Evolutionary conservation across 2,888 invertebrate species (phyloP), one percentile per base, ranked within the genome.

Genomic region (Cosmia trapezina): DNA sequence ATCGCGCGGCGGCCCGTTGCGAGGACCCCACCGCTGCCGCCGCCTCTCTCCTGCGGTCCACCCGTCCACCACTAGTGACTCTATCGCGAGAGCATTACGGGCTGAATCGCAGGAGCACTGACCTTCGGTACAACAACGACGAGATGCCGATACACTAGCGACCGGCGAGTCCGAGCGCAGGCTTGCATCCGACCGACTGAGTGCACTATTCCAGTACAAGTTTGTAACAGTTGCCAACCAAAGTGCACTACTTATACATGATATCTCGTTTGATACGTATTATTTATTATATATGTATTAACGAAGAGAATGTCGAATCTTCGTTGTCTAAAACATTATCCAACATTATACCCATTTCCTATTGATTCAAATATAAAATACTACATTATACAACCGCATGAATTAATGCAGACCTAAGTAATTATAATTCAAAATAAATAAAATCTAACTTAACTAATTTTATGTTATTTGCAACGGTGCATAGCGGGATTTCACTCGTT

Each of bases 71-170:
- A 94, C 92, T 91, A 89, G 90, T 91, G 91, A 94, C 96, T 95
- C 92, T 95, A 94, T 91, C 91, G 86, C 93, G 88, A 93, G 90
- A 91, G 92, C 93, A 93, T 90, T 94, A 94, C 94, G 94, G 95
- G 90, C 91, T 91, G 92, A 93, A 92, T 93, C 94, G 93, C 94
- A 93, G 91, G 93, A 94, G 94, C 95, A 93, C 94, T 92, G 94
- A 94, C 94, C 95, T 94, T 93, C 93, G 89, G 86, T 91, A 91
- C 88, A 89, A 89, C 89, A 87, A 88, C 89, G 84, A 83, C 83
- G 82, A 87, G 87, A 88, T 86, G 85, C 86, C 88, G 86, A 88
- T 86, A 87, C 86, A 83, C 83, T 82, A 76, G 83, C 85, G 80
- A 83, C 86, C 83, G 83, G 87, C 89, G 87, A 89, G 90, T 89